Evolutionary conservation across 2,113 vertebrate species (phyloP).

Genomic region (Nematolebias whitei): DNA sequence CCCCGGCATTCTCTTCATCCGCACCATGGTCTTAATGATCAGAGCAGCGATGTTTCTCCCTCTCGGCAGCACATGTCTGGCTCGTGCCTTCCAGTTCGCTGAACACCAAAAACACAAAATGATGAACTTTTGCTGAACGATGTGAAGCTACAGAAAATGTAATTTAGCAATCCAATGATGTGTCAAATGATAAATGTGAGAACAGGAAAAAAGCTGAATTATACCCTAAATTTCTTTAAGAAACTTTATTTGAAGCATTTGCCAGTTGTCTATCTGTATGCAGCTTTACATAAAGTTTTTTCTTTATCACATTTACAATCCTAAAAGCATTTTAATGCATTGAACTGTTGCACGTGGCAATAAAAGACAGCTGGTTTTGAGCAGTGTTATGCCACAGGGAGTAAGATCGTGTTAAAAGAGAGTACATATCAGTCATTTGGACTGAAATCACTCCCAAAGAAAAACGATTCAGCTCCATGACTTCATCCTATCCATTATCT

Average conservation of each 20-base stretch:
- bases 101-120: neutral
- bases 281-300: too few relatives aligned
- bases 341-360: neutral
- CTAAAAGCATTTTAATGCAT: neutral
- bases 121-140: too few relatives aligned
- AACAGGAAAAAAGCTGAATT: too few relatives aligned
- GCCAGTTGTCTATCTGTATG: too few relatives aligned
- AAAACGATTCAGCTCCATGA: neutral
- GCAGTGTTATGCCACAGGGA: too few relatives aligned
- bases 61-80: constrained; percentile 75
- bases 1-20: constrained; percentile 83
- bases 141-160: too few relatives aligned
- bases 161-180: neutral
- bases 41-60: constrained; percentile 80
- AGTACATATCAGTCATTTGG: neutral
- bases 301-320: neutral
- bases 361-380: neutral
- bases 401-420: neutral
- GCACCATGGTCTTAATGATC: constrained; percentile 79
- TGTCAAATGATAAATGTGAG: too few relatives aligned
- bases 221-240: too few relatives aligned
- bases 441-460: neutral
- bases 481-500: neutral
- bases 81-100: constrained; percentile 79
- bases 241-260: too few relatives aligned